These are phyloP conservation scores for Chiropotes sagulatus DNA, from an alignment of 2,797 vertebrate genomes.

Conservation along the genomic window DNA sequence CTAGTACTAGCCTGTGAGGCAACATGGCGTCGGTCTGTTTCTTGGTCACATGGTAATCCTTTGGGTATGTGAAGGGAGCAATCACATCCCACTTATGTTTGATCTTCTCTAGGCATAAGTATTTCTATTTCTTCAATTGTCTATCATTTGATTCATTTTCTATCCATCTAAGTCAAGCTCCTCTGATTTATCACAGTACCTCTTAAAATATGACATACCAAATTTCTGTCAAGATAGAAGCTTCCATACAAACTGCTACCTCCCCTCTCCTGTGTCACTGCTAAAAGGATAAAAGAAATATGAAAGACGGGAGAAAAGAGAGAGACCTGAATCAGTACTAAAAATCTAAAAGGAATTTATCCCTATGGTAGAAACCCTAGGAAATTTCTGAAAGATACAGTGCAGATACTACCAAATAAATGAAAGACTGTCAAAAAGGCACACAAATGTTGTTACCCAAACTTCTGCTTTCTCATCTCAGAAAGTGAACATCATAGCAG, in stretches of 20 bases:
- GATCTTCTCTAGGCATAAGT: background rate
- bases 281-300: background rate
- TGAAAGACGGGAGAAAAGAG: background rate
- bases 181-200: background rate
- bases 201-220: background rate
- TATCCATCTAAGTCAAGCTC: background rate
- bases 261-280: background rate
- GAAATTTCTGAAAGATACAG: background rate
- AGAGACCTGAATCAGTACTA: background rate
- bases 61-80: background rate
- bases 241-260: background rate
- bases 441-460: background rate
- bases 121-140: constrained; percentile 5
- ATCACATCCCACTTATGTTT: background rate
- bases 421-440: background rate
- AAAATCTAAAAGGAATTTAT: background rate
- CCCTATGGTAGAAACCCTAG: no score
- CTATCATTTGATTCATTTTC: background rate
- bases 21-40: background rate
- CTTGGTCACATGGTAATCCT: background rate
- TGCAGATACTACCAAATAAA: background rate
- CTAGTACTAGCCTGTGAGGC: background rate
- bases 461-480: background rate
- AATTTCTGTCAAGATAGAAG: background rate
- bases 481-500: background rate